Conservation (phyloP, 2,888 invertebrate genomes). For the Trypoxylon attenuatum region DNA sequence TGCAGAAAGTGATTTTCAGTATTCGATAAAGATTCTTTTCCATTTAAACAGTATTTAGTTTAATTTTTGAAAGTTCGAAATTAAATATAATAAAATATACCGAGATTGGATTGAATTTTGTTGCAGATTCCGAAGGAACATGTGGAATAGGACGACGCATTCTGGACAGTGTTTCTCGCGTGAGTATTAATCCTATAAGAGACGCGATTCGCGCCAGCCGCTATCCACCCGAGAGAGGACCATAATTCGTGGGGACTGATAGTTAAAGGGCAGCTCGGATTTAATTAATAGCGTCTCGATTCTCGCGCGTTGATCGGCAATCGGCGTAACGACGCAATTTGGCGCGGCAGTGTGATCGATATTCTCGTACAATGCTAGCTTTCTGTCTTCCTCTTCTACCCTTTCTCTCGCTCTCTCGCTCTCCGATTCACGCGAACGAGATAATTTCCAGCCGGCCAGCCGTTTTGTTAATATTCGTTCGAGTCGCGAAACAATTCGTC, state of each 20-base stretch:
- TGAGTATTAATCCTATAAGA: too few species aligned
- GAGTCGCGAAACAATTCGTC: conserved; percentile 40
- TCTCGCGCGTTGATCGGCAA: conserved; percentile 7
- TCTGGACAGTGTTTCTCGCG: too few species aligned
- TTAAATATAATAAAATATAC: too few species aligned
- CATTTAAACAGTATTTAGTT: too few species aligned
- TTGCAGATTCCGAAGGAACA: too few species aligned
- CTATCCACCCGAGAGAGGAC: not conserved
- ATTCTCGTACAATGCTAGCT: conserved; percentile 27
- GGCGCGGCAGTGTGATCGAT: conserved; percentile 31
- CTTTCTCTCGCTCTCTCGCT: too few species aligned
- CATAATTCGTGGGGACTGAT: conserved; percentile 20
- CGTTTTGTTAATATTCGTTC: conserved; percentile 45
- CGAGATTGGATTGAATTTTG: too few species aligned
- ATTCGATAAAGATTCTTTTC: too few species aligned
- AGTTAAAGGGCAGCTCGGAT: conserved; percentile 42
- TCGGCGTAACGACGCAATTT: conserved; percentile 26
- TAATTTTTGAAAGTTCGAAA: too few species aligned
- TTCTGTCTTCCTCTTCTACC: too few species aligned
- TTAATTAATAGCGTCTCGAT: conserved; percentile 46
- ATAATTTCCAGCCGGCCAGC: conserved; percentile 41
- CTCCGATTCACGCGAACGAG: conserved; percentile 30
- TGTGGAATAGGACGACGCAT: too few species aligned
- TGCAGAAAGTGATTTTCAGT: too few species aligned
- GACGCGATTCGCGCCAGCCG: not conserved